Conservation (phyloP, 2,113 vertebrate genomes). For the Rhinolophus ferrumequinum region DNA sequence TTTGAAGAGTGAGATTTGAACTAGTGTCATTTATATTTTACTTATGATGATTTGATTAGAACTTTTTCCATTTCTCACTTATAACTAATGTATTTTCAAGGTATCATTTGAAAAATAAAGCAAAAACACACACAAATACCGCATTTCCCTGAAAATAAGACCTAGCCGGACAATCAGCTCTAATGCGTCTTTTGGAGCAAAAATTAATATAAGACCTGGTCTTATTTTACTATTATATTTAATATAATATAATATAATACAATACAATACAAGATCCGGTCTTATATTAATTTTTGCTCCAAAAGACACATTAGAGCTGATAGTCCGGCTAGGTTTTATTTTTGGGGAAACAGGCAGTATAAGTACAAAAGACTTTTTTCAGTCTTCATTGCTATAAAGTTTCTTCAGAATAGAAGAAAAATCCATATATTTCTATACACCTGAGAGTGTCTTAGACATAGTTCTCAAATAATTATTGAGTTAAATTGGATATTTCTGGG, state of each 20-base stretch:
- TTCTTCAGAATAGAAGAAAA: not conserved
- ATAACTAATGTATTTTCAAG: not conserved
- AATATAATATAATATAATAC: too few relatives aligned
- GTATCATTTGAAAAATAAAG: not conserved
- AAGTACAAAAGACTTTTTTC: not conserved
- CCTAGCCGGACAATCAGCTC: too few relatives aligned
- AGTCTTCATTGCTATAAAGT: not conserved
- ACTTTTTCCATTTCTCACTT: not conserved
- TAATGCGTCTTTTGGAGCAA: too few relatives aligned
- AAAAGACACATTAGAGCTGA: too few relatives aligned
- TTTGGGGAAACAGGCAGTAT: not conserved
- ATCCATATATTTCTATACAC: not conserved
- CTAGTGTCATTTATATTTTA: not conserved
- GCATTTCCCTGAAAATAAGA: too few relatives aligned
- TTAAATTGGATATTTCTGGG: not conserved
- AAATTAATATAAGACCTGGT: too few relatives aligned
- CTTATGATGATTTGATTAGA: not conserved
- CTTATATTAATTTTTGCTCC: too few relatives aligned
- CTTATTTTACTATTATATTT: too few relatives aligned
- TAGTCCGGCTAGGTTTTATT: too few relatives aligned
- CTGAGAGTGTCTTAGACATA: not conserved
- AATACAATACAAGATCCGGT: too few relatives aligned
- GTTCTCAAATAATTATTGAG: not conserved
- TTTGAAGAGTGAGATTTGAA: not conserved
- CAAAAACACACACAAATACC: not conserved